Conservation (phyloP, 2,888 invertebrate genomes). For the Oxytorus armatus region DNA sequence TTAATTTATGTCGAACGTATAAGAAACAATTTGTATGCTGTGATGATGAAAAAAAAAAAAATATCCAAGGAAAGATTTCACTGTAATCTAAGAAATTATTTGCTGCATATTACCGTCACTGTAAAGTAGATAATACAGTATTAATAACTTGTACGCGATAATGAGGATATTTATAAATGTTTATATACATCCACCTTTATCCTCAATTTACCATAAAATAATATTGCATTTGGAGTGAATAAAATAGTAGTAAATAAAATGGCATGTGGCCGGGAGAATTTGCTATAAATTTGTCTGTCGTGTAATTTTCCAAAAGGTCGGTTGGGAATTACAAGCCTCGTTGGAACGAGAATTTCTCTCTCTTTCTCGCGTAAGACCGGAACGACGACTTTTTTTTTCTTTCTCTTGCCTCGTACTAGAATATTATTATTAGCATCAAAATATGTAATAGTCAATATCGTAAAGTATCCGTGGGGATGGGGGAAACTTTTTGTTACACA, state of each 20-base stretch:
- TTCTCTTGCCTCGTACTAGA: conserved; percentile 21
- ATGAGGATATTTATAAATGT: not conserved
- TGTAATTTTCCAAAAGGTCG: conserved; percentile 50
- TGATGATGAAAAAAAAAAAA: not conserved
- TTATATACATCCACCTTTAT: not conserved
- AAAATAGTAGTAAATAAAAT: conserved; percentile 39
- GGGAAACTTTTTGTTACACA: conserved; percentile 44
- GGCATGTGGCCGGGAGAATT: conserved; percentile 15
- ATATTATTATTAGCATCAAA: conserved; percentile 57
- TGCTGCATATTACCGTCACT: not conserved
- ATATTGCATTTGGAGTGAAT: conserved; percentile 15
- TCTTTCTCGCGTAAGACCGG: conserved; percentile 48
- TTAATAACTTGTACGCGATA: not conserved
- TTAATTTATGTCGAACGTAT: too few species aligned
- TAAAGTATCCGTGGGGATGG: conserved; percentile 72
- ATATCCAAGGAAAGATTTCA: not conserved
- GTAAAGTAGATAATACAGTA: conserved; percentile 17
- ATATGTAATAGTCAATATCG: conserved; percentile 75
- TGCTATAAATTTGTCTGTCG: conserved; percentile 38
- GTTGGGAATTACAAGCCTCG: conserved; percentile 50
- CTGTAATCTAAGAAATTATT: not conserved
- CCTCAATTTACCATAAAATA: not conserved
- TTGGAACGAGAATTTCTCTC: conserved; percentile 22
- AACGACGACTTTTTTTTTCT: conserved; percentile 68
- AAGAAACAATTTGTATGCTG: too few species aligned